phyloP scores from a whole-genome alignment of 2,797 vertebrate genomes.

The Melanotaenia boesemani region DNA sequence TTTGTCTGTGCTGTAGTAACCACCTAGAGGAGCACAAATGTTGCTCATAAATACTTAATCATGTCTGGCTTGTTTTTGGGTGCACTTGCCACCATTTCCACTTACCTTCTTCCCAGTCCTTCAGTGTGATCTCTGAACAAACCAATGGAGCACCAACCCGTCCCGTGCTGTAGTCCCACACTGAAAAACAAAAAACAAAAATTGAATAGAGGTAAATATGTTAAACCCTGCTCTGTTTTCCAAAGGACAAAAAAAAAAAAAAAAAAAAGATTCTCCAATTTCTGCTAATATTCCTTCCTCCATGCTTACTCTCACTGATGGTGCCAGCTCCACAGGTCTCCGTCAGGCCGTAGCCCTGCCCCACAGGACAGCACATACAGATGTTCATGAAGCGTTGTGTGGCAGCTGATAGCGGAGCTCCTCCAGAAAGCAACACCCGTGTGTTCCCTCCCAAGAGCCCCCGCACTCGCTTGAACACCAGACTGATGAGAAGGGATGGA shows the following conservation, averaged over 20 bases:
- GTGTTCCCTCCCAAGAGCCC: conserved; percentile 92
- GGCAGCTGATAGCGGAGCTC: conserved; percentile 93
- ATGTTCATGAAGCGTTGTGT: conserved; percentile 99
- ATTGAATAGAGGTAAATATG: background rate
- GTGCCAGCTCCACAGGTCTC: conserved; percentile 95
- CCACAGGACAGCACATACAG: conserved; percentile 97
- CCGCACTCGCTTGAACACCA: conserved; percentile 93
- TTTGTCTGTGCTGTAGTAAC: conserved; percentile 93
- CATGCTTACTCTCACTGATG: conserved; percentile 88
- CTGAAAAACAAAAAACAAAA: conserved; percentile 75
- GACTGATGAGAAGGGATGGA: conserved; percentile 63
- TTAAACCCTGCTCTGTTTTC: background rate
- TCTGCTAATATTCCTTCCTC: background rate
- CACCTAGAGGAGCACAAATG: conserved; percentile 79
- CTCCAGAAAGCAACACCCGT: conserved; percentile 92
- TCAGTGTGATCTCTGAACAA: conserved; percentile 93
- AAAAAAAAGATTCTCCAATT: too few species aligned
- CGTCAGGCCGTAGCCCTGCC: conserved; percentile 97
- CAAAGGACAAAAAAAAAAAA: background rate
- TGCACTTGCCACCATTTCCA: background rate
- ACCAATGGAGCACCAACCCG: conserved; percentile 95
- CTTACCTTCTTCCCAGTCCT: conserved; percentile 97
- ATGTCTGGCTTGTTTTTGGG: background rate
- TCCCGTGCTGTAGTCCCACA: conserved; percentile 95
- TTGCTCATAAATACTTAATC: background rate